Base-by-base conservation (phyloP, 2,797 vertebrate species). In the Galaxias olidus region DNA sequence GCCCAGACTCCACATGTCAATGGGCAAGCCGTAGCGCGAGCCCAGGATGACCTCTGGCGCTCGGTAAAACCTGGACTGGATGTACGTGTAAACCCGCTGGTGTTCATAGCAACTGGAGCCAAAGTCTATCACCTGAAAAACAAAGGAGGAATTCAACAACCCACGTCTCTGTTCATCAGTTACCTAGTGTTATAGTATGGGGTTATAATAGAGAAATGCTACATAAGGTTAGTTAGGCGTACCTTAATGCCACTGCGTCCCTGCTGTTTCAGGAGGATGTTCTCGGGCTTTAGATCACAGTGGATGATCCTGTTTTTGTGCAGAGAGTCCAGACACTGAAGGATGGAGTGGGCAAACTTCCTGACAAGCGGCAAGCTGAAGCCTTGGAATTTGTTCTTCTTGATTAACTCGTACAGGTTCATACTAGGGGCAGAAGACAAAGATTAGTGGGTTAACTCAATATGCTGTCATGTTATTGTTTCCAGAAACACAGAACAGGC, bases 341-440 rank as follows among this genome's bases (percentile, higher is more conserved):
- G 89, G 78, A 99, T 98, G 12, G 98, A 98, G 92, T 99, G 97
- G 77, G 96, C 95, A 61, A 99, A 99, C 92, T 98, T 99, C 79
- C 98, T 94, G 82, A 99, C 98, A 88, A 99, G 90, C 71, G 95
- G 97, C 83, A 99, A 93, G 86, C 96, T 99, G 78, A 99, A 99
- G 91, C 98, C 98, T 90, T 98, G 96, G 91, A 99, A 99, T 81
- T 98, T 98, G 80, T 99, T 99, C 89, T 99, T 99, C 92, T 99
- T 99, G 84, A 99, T 98, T 72, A 99, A 92, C 85, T 99, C 98
- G 4, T 99, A 99, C n/a, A 99, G 95, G 91, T 99, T 99, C 96
- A 99, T 98, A 90, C 96, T 30, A 30, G 30, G 30, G 30, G 6
- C 30, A 30, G 30, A 30, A 30, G 3, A 30, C 30, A 30, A 6